A percentile compares a stretch with the other conserved stretches of the same genome.
Evolutionary conservation across 1,140 invertebrate species (phyloP).

Genomic region (Diorhabda carinulata): DNA sequence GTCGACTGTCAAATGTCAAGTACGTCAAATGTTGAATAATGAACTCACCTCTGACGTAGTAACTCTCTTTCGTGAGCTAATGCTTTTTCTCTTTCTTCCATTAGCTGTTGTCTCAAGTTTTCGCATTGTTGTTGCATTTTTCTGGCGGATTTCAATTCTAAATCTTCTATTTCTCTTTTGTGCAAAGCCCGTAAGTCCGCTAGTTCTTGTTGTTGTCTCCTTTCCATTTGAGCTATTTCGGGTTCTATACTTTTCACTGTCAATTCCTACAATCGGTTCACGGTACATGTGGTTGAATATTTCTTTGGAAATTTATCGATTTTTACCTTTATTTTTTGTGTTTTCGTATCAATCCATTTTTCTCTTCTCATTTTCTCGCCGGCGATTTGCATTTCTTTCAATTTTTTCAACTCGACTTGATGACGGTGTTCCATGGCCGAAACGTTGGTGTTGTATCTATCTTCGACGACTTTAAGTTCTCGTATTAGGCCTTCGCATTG

Average conservation of each 20-base stretch:
- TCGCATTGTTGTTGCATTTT: slow-evolving; percentile 54
- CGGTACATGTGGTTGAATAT: no score
- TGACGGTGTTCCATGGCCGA: slow-evolving; percentile 62
- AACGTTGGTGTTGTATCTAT: slow-evolving; percentile 49
- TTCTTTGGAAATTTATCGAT: not conserved
- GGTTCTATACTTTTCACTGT: slow-evolving; percentile 71
- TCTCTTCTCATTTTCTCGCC: slow-evolving; percentile 64
- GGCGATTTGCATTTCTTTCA: slow-evolving; percentile 61
- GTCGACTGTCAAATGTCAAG: no score
- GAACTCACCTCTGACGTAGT: slow-evolving; percentile 45
- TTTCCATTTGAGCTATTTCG: slow-evolving; percentile 63
- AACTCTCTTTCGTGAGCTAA: slow-evolving; percentile 52
- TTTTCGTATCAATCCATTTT: slow-evolving; percentile 65
- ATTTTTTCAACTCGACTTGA: slow-evolving; percentile 58
- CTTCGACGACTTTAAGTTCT: slow-evolving; percentile 55
- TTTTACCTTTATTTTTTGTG: slow-evolving; percentile 63
- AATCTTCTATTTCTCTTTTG: slow-evolving; percentile 57
- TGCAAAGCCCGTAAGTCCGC: slow-evolving; percentile 57
- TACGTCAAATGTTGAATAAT: no score
- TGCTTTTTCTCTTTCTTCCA: slow-evolving; percentile 51
- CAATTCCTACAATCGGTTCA: slow-evolving; percentile 53
- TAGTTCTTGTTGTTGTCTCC: slow-evolving; percentile 58
- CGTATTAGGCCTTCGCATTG: slow-evolving; percentile 61
- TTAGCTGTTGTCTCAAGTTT: slow-evolving; percentile 50
- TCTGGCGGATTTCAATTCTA: slow-evolving; percentile 53